These are phyloP conservation scores for Hetaerina americana DNA, from an alignment of 1,140 invertebrate genomes.

Conservation along the genomic window DNA sequence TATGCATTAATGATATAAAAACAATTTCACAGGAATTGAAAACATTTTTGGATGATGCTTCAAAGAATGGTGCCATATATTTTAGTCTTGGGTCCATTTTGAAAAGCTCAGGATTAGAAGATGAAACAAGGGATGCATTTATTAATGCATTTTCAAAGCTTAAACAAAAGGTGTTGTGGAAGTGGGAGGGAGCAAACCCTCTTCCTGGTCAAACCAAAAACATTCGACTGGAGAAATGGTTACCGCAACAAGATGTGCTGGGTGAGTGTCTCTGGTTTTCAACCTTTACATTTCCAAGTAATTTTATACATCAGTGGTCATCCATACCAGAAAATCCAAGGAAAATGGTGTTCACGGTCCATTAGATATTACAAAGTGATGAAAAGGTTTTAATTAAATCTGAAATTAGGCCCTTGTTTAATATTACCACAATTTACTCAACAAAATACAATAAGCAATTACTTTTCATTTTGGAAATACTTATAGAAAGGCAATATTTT, in stretches of 20 bases:
- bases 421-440: no score
- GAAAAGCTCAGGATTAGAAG: constrained; percentile 18
- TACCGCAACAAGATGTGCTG: constrained; percentile 28
- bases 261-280: constrained; percentile 14
- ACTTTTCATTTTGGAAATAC: no score
- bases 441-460: no score
- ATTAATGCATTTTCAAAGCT: constrained; percentile 30
- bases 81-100: constrained; percentile 21
- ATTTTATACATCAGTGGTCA: no score
- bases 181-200: constrained; percentile 28
- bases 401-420: no score
- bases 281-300: no score
- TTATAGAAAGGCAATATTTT: no score
- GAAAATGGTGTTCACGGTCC: no score
- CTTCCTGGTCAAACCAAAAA: constrained; percentile 20
- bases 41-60: constrained; percentile 14
- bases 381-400: no score
- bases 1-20: no score
- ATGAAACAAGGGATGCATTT: constrained; percentile 26
- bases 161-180: constrained; percentile 37
- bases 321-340: no score
- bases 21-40: constrained; percentile 10
- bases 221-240: constrained; percentile 26
- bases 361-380: no score
- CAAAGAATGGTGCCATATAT: constrained; percentile 19